Conservation (phyloP, 2,888 invertebrate genomes). For the Meganola albula region DNA sequence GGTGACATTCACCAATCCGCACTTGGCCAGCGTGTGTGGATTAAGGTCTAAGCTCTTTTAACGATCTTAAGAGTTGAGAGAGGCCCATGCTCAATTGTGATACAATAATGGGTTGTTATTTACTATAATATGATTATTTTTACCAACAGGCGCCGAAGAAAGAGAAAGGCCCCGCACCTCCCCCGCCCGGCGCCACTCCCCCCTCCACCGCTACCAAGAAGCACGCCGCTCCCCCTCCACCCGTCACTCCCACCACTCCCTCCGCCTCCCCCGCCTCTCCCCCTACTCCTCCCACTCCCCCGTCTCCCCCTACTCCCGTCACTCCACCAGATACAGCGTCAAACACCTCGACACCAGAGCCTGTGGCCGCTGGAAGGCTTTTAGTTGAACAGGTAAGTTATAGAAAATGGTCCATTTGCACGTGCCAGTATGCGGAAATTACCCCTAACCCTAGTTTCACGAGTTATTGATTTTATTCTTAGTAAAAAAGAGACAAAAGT, state of each 20-base stretch:
- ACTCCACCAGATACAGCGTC: too few relatives aligned
- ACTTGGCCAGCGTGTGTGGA: too few relatives aligned
- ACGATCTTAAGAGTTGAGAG: too few relatives aligned
- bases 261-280: slow-evolving; percentile 30
- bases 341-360: slow-evolving; percentile 2
- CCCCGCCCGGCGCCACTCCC: slow-evolving; percentile 24
- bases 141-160: slow-evolving; percentile 81
- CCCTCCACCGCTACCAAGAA: slow-evolving; percentile 30
- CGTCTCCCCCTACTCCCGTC: background rate
- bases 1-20: too few relatives aligned
- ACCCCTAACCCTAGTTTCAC: too few relatives aligned
- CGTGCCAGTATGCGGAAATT: too few relatives aligned
- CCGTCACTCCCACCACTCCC: slow-evolving; percentile 77
- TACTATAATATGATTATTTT: background rate
- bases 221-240: slow-evolving; percentile 58
- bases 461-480: too few relatives aligned
- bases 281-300: slow-evolving; percentile 10
- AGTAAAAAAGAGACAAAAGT: too few relatives aligned
- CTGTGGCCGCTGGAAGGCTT: slow-evolving; percentile 41
- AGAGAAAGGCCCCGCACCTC: slow-evolving; percentile 89
- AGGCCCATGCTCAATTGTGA: too few relatives aligned
- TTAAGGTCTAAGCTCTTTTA: too few relatives aligned
- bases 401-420: too few relatives aligned
- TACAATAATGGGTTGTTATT: too few relatives aligned
- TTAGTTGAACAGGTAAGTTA: slow-evolving; percentile 52